A percentile compares a stretch with the other conserved stretches of the same genome.
Evolutionary conservation across 37 sponge, comb jelly and placozoan genomes (phyloP).

Genomic region (Ianthella basta): DNA sequence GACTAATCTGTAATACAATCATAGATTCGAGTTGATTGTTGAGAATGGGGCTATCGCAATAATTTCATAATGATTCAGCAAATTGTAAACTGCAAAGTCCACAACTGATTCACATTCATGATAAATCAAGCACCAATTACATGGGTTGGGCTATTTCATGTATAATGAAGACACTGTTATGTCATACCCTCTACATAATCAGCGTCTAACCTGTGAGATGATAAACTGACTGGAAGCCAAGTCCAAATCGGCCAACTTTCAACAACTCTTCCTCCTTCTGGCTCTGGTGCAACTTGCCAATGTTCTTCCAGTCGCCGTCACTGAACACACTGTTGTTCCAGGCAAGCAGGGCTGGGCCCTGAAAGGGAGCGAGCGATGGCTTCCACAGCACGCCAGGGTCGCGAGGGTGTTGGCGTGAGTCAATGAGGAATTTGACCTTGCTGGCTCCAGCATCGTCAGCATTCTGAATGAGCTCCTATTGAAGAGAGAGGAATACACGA

Average conservation of each 20-base stretch:
- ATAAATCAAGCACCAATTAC: no score
- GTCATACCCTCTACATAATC: no score
- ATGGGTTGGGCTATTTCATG: no score
- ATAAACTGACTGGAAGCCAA: conserved; percentile 84
- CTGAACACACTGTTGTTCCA: conserved; percentile 73
- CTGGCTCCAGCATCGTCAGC: conserved; percentile 87
- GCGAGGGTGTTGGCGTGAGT: conserved; percentile 51
- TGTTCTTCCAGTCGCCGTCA: conserved; percentile 74
- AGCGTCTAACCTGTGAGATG: conserved; percentile 73
- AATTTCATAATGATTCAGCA: no score
- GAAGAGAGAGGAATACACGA: no score
- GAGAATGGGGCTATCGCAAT: no score
- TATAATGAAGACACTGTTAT: no score
- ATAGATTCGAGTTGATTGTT: no score
- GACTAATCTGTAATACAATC: no score
- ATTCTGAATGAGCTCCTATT: conserved; percentile 82
- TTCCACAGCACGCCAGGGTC: conserved; percentile 41
- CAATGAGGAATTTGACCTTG: conserved; percentile 63
- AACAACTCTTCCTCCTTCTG: conserved; percentile 68
- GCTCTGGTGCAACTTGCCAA: conserved; percentile 71
- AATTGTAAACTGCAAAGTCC: no score
- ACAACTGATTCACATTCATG: no score
- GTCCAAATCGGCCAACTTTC: conserved; percentile 88
- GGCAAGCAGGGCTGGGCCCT: conserved; percentile 81
- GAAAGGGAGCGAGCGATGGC: conserved; percentile 46